Evolutionary conservation across 2,113 vertebrate species (phyloP), one percentile per base, ranked within the genome.

Genomic region (Heterotis niloticus): DNA sequence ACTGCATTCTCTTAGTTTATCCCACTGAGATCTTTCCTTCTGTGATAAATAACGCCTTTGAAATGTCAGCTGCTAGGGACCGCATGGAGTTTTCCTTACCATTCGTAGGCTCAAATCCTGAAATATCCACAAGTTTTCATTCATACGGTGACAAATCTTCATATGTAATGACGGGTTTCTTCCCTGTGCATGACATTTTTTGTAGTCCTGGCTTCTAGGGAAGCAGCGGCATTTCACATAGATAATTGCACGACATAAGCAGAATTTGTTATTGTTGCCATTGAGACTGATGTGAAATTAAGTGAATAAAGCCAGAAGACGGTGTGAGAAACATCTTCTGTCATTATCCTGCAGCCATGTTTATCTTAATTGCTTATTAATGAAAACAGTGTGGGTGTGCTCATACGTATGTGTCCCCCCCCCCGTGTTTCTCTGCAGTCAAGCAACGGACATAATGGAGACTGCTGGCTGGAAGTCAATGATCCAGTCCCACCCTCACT

Each of bases 381-480:
- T 51, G 73, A 14, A 52, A 74, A 57, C 57, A n/a, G 23, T 12
- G 34, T 64, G 57, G 24, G 16, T 57, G 28, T 75, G 57, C 28
- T 75, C 26, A 75, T 75, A 24, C 54, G 13, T 26, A 17, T 28
- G 73, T 18, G 81, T 62, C 79, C 59, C 80, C 68, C 83, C 59
- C 79, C 59, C 80, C 68, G 83, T 94, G 56, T 68, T 56, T 67
- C 24, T 57, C 76, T 76, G 85, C 93, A 99, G 97, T 90, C 96
- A 98, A 90, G 94, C 95, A 81, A 91, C 95, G 75, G 97, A 99
- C 85, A 96, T 99, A 91, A 98, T 99, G 95, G 96, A 99, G 91
- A 99, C 98, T 71, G 93, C 96, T 74, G 96, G 97, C 85, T 99
- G 96, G 96, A 99, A 99, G 91, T 97, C 97, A 89, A 99, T 99